A percentile compares a stretch with the other conserved stretches of the same genome.
phyloP scores from a whole-genome alignment of 2,113 vertebrate genomes.

The cattle (Bos taurus) region ARS-UCD2.0 NC_037337.1:39504001-39504500 shows the following conservation, averaged over 20 bases:
- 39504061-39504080: background rate
- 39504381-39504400: background rate
- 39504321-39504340: background rate
- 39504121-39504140: background rate
- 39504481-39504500: background rate
- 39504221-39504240: background rate
- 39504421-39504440: background rate
- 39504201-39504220: background rate
- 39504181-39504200: background rate
- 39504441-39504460: background rate
- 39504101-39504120: background rate
- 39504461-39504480: background rate
- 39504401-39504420: background rate
- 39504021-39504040: background rate
- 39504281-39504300: background rate
- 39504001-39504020: background rate
- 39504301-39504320: background rate
- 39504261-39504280: background rate
- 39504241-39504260: too few species aligned
- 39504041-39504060: background rate
- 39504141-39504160: background rate
- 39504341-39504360: fast-evolving
- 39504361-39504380: background rate
- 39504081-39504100: background rate
- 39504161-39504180: background rate